Conservation (phyloP, 2,797 vertebrate species). For the Poecilia velifera region DNA sequence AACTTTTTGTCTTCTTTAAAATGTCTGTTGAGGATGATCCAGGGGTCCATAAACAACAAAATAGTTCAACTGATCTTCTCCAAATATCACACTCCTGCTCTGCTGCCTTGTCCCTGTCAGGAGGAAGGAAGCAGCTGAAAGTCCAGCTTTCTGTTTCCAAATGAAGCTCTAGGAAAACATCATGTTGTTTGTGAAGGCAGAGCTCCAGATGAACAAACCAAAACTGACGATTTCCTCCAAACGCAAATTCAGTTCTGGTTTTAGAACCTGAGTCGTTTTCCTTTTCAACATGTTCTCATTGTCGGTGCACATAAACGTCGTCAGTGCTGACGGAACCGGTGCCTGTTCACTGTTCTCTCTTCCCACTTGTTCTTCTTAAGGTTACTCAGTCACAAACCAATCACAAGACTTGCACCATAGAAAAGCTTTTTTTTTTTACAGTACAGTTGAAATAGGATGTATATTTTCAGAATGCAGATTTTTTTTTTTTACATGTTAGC, state of each 20-base stretch:
- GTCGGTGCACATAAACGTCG: conserved; percentile 51
- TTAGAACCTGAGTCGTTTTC: not conserved
- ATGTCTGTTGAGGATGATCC: not conserved
- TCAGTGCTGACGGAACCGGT: conserved; percentile 19
- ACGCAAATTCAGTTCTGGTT: not conserved
- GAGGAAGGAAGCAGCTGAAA: not conserved
- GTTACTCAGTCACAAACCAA: conserved; percentile 70
- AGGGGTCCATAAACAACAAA: not conserved
- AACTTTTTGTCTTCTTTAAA: not conserved
- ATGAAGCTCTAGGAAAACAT: not conserved
- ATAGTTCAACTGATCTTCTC: not conserved
- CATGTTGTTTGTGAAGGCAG: not conserved
- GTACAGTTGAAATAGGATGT: conserved; percentile 80
- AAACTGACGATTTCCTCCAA: not conserved
- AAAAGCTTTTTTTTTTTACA: conserved; percentile 69
- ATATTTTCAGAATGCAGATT: conserved; percentile 83
- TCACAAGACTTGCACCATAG: conserved; percentile 59
- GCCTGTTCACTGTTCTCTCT: conserved; percentile 41
- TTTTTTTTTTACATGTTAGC: conserved; percentile 82
- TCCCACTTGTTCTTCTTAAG: conserved; percentile 62
- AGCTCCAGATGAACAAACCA: not conserved
- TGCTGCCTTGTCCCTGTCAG: not conserved
- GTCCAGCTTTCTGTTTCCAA: not conserved
- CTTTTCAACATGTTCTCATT: conserved; percentile 1
- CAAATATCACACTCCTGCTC: not conserved